phyloP scores from a whole-genome alignment of 2,113 vertebrate species.

The Atlantisia rogersi region DNA sequence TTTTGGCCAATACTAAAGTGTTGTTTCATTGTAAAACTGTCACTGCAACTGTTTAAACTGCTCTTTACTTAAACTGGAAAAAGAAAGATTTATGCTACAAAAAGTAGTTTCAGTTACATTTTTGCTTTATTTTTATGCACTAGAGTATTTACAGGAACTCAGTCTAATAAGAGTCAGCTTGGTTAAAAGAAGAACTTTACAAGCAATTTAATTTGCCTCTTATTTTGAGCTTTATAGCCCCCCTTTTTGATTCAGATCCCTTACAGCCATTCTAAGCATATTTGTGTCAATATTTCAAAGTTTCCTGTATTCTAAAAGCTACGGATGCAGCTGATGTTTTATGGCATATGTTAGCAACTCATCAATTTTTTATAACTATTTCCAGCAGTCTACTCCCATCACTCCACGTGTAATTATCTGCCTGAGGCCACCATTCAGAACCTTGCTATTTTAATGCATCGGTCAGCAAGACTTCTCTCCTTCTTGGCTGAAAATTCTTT shows the following conservation, averaged over 20 bases:
- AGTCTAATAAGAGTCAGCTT: not conserved
- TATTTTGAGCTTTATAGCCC: not conserved
- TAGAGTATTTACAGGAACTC: not conserved
- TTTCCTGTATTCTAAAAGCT: slow-evolving; percentile 13
- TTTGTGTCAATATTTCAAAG: not conserved
- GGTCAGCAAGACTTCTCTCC: not conserved
- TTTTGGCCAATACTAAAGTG: not conserved
- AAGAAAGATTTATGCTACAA: not conserved
- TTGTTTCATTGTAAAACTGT: not conserved
- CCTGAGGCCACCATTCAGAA: slow-evolving; percentile 47
- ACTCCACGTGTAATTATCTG: slow-evolving; percentile 38
- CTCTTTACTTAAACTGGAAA: not conserved
- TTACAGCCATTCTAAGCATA: not conserved
- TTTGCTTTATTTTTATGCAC: not conserved
- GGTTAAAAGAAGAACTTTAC: not conserved
- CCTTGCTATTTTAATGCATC: not conserved
- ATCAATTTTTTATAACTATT: slow-evolving; percentile 53
- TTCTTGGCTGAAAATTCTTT: not conserved
- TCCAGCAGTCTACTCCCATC: slow-evolving; percentile 42
- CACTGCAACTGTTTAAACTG: not conserved
- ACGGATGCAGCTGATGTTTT: not conserved
- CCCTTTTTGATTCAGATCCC: not conserved
- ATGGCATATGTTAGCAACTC: slow-evolving; percentile 10
- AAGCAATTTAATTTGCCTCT: not conserved
- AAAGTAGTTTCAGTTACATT: not conserved